Evolutionary conservation across 1,140 invertebrate species (phyloP), one percentile per base, ranked within the genome.

Genomic region (Nephila pilipes): DNA sequence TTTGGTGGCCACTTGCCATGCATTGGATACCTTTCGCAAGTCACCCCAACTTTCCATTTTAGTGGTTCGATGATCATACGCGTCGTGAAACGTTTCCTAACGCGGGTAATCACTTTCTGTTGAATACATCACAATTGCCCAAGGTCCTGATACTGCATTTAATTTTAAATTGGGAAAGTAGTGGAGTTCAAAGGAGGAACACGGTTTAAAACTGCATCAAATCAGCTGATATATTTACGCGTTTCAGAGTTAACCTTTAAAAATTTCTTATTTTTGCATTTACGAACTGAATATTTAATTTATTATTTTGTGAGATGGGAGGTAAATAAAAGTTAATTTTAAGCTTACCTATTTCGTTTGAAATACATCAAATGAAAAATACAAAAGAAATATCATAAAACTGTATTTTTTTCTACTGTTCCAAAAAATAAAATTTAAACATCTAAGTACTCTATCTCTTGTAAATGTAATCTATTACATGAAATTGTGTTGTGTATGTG

Each of bases 1-100:
- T 89, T 89, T 75, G 60, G 60, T 55, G 87, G 65, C 25, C 63
- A 89, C 46, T 22, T 57, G 18, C 25, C 85, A 38, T 87, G 36
- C 32, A 36, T 63, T 65, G 25, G 29, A 32, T 12, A 18, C 20
- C 58, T 87, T 65, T 38, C 58, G 60, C 58, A 38, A 87, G 29
- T 22, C 22, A 65, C 20, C 22, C 58, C 18, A 29, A 75, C 29
- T 75, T 75, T 75, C 69, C 29, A 75, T 75, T 75, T 75, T 75
- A 36, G 69, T 75, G 32, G 69, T 75, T 75, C 32, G 69, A 36
- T 75, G 69, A 75, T 75, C 32, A 25, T 75, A 32, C 32, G 69
- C 69, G 18, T 75, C 29, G 36, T 75, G 69, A 75, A 75, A 32
- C 12, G 32, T 75, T 75, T 75, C 69, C 32, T 29, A 75, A 75